Evolutionary conservation across 2,888 invertebrate species (phyloP).

Genomic region (Rhingia rostrata): DNA sequence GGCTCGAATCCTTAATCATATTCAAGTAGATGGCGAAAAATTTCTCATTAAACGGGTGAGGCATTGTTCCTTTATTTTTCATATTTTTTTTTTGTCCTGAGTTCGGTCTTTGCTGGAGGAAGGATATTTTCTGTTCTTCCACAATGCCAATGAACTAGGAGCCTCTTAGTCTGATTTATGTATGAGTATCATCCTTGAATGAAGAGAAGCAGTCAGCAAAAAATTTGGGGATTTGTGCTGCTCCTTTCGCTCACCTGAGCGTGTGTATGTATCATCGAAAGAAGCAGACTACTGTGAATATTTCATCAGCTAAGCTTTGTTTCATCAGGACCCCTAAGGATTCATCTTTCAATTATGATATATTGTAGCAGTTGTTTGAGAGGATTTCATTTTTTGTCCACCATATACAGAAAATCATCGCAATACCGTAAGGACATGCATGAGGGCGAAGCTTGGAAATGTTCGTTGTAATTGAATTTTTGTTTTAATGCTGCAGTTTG

Average conservation of each 20-base stretch:
- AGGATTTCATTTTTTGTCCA: slow-evolving; percentile 13
- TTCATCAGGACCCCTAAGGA: slow-evolving; percentile 20
- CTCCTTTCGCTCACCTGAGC: slow-evolving; percentile 20
- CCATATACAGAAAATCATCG: background rate
- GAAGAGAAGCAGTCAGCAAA: slow-evolving; percentile 1
- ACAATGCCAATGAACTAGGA: slow-evolving; percentile 2
- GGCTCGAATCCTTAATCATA: slow-evolving; percentile 55
- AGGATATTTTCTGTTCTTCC: background rate
- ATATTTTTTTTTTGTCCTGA: slow-evolving; percentile 9
- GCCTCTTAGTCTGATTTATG: slow-evolving; percentile 41
- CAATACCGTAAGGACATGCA: background rate
- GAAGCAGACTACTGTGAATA: slow-evolving; percentile 10
- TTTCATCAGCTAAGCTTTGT: slow-evolving; percentile 19
- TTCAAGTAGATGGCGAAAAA: slow-evolving; percentile 13
- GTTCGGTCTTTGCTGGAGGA: background rate
- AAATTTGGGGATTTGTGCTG: slow-evolving; percentile 15
- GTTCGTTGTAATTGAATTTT: slow-evolving; percentile 49
- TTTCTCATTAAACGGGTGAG: slow-evolving; percentile 24
- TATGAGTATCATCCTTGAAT: slow-evolving; percentile 31
- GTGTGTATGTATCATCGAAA: background rate
- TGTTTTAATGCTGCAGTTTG: slow-evolving; percentile 28
- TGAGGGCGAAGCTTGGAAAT: background rate
- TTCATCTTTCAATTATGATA: slow-evolving; percentile 25
- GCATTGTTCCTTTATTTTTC: slow-evolving; percentile 24
- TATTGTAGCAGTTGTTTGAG: background rate